These are phyloP conservation scores for Hirtodrosophila duncani DNA, from an alignment of 2,888 invertebrate genomes.

Conservation along the genomic window DNA sequence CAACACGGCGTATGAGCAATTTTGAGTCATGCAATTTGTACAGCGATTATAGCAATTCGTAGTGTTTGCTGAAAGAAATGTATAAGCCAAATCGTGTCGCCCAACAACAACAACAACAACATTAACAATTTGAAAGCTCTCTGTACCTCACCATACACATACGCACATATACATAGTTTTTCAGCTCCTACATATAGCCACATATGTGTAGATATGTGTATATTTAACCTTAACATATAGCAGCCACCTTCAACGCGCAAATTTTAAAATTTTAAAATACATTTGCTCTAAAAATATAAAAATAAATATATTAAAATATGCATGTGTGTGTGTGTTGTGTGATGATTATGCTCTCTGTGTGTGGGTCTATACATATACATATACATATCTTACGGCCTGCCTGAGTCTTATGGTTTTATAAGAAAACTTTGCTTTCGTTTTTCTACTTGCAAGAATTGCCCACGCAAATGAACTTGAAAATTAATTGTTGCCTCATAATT, in stretches of 20 bases:
- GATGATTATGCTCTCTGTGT: constrained; percentile 20
- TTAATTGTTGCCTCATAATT: constrained; percentile 57
- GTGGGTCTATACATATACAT: constrained; percentile 9
- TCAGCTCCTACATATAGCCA: constrained; percentile 8
- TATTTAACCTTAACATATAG: constrained; percentile 71
- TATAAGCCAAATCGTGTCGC: no score
- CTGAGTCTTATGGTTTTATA: constrained; percentile 42
- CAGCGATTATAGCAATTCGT: no score
- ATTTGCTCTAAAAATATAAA: constrained; percentile 67
- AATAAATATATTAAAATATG: constrained; percentile 49
- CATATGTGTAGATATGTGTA: constrained; percentile 33
- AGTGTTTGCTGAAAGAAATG: no score
- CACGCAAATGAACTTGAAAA: constrained; percentile 68
- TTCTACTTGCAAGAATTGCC: constrained; percentile 30
- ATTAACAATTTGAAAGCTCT: no score
- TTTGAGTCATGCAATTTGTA: no score
- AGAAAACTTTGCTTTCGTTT: constrained; percentile 1
- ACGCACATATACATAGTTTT: no score
- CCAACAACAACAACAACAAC: constrained; percentile 8
- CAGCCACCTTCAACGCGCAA: constrained; percentile 61
- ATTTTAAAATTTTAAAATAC: constrained; percentile 48
- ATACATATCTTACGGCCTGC: constrained; percentile 36
- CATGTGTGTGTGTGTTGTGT: constrained; percentile 12
- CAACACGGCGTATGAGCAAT: constrained; percentile 55
- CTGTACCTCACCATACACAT: no score